Conservation (phyloP, 2,113 vertebrate genomes). For the Pleuronectes platessa region DNA sequence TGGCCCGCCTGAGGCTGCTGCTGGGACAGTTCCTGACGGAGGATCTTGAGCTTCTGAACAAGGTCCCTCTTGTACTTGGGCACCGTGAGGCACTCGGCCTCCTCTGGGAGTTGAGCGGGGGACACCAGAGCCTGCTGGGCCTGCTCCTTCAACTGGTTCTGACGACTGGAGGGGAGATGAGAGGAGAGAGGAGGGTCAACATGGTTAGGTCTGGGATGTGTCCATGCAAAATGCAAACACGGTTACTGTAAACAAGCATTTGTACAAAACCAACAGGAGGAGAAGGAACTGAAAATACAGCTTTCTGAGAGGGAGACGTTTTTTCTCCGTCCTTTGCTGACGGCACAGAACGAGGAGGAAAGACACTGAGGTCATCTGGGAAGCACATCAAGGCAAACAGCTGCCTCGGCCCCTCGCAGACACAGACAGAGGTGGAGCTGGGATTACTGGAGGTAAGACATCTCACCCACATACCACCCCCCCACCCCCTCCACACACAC, state of each 20-base stretch:
- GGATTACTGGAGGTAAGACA: conserved; percentile 43
- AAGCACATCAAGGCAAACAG: conserved; percentile 70
- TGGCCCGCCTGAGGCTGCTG: conserved; percentile 99
- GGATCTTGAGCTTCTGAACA: conserved; percentile 97
- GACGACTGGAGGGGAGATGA: conserved; percentile 81
- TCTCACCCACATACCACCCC: background rate
- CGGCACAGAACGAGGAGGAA: conserved; percentile 48
- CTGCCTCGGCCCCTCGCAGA: conserved; percentile 43
- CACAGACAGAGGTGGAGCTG: conserved; percentile 44
- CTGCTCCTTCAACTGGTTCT: conserved; percentile 93
- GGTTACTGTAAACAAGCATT: conserved; percentile 7
- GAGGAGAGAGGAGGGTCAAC: background rate
- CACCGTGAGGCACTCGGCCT: conserved; percentile 94
- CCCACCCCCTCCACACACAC: too few relatives aligned
- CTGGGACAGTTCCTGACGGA: conserved; percentile 95
- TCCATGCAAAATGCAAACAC: conserved; percentile 1
- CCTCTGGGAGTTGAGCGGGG: conserved; percentile 89
- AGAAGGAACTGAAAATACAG: conserved; percentile 27
- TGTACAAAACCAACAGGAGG: conserved; percentile 25
- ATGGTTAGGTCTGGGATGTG: background rate
- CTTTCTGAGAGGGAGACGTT: conserved; percentile 17
- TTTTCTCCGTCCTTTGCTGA: conserved; percentile 40
- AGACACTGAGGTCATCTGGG: conserved; percentile 69
- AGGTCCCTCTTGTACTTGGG: conserved; percentile 97
- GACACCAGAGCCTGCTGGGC: conserved; percentile 87